Percentiles rank a stretch among this genome's conserved stretches.
Conservation (phyloP, 2,797 vertebrate species). For the Urocyon cinereoargenteus region DNA sequence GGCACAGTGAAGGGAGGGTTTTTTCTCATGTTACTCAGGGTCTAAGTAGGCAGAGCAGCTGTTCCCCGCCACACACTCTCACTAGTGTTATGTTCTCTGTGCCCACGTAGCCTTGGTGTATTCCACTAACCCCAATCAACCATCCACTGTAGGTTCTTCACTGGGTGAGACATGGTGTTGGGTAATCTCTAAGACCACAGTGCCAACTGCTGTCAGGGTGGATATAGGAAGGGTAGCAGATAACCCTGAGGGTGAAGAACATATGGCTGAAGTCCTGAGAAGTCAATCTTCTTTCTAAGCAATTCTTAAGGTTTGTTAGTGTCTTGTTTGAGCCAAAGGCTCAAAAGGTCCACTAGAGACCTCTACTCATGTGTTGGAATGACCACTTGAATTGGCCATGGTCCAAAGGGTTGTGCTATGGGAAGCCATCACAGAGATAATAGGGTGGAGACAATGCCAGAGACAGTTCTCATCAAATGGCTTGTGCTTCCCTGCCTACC, state of each 20-base stretch:
- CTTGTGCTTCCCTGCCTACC: neutral
- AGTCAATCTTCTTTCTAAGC: neutral
- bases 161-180: neutral
- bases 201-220: neutral
- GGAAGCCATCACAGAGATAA: neutral
- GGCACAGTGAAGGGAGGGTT: neutral
- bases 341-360: neutral
- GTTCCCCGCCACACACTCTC: neutral
- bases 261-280: neutral
- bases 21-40: neutral
- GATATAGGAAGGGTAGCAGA: too few species aligned
- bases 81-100: neutral
- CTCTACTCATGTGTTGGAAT: neutral
- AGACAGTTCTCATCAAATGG: neutral
- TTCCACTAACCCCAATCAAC: neutral
- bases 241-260: neutral
- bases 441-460: neutral
- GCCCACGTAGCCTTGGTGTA: neutral
- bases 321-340: neutral
- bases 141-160: neutral
- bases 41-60: fast-evolving
- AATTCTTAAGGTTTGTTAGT: neutral
- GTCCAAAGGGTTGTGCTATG: neutral
- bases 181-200: neutral
- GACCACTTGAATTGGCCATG: fast-evolving